A percentile compares a stretch with the other conserved stretches of the same genome.
These are phyloP conservation scores for Scaeva pyrastri DNA, from an alignment of 2,888 invertebrate genomes.

Conservation along the genomic window DNA sequence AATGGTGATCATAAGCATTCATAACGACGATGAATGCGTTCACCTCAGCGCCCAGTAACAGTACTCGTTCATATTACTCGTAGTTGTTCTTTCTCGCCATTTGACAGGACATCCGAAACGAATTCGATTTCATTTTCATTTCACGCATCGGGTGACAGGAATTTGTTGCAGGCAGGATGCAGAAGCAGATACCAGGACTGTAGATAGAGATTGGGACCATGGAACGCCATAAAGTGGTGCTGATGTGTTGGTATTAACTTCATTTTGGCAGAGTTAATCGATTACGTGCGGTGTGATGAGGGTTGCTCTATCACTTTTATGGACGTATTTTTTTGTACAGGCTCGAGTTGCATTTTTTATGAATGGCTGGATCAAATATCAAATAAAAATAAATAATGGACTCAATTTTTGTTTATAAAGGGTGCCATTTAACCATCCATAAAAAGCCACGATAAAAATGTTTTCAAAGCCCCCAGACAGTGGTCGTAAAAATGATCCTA, in stretches of 20 bases:
- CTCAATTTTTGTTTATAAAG: slow-evolving; percentile 33
- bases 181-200: slow-evolving; percentile 55
- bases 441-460: slow-evolving; percentile 32
- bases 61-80: neutral
- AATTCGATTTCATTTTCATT: slow-evolving; percentile 75
- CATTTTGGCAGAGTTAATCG: slow-evolving; percentile 62
- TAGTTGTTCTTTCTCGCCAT: slow-evolving; percentile 54
- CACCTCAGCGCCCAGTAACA: slow-evolving; percentile 6
- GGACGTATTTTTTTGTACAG: neutral
- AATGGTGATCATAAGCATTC: slow-evolving; percentile 67
- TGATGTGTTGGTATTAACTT: slow-evolving; percentile 57
- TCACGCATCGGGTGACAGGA: slow-evolving; percentile 73
- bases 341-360: slow-evolving; percentile 32
- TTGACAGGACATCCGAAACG: slow-evolving; percentile 70
- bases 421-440: slow-evolving; percentile 16
- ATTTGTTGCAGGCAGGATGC: slow-evolving; percentile 60
- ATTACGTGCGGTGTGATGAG: slow-evolving; percentile 67
- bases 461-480: neutral
- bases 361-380: slow-evolving; percentile 35
- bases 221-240: slow-evolving; percentile 21
- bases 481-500: slow-evolving; percentile 37
- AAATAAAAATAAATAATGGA: slow-evolving; percentile 45
- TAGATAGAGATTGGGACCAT: neutral
- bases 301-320: neutral
- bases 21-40: slow-evolving; percentile 69